Conservation (phyloP, 2,113 vertebrate genomes). For the Lamprotornis superbus region DNA sequence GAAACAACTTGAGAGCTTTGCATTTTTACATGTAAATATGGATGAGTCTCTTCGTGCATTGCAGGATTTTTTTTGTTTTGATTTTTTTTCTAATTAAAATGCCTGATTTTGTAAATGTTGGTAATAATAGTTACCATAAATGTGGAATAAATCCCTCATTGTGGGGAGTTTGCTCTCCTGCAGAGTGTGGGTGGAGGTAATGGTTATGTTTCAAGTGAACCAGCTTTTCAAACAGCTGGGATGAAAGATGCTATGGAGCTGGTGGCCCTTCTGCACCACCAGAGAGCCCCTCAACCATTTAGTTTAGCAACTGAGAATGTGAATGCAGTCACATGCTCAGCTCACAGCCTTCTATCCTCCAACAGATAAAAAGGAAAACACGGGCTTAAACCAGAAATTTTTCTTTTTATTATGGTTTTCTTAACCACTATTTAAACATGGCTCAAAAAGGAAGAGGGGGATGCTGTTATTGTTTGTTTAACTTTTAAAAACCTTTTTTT, state of each 20-base stretch:
- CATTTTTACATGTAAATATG: conserved; percentile 16
- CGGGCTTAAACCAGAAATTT: background rate
- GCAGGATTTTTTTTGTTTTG: background rate
- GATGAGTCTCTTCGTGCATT: background rate
- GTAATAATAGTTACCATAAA: conserved; percentile 67
- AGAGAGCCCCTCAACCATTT: background rate
- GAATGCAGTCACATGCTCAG: background rate
- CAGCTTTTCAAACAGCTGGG: background rate
- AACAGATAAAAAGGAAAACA: background rate
- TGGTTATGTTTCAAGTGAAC: conserved; percentile 45
- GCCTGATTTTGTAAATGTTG: conserved; percentile 22
- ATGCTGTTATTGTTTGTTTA: background rate
- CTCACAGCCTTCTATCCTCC: background rate
- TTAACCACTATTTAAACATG: background rate
- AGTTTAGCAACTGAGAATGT: background rate
- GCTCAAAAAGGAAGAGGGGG: background rate
- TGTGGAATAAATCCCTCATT: conserved; percentile 53
- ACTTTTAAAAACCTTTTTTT: background rate
- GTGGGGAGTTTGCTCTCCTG: conserved; percentile 18
- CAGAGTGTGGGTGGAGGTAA: conserved; percentile 4
- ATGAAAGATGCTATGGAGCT: background rate
- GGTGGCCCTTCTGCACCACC: background rate
- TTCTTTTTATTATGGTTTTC: background rate
- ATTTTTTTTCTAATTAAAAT: conserved; percentile 35
- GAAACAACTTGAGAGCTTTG: conserved; percentile 47